Base-by-base conservation (phyloP, 2,888 invertebrate species). In the Macaria liturata region DNA sequence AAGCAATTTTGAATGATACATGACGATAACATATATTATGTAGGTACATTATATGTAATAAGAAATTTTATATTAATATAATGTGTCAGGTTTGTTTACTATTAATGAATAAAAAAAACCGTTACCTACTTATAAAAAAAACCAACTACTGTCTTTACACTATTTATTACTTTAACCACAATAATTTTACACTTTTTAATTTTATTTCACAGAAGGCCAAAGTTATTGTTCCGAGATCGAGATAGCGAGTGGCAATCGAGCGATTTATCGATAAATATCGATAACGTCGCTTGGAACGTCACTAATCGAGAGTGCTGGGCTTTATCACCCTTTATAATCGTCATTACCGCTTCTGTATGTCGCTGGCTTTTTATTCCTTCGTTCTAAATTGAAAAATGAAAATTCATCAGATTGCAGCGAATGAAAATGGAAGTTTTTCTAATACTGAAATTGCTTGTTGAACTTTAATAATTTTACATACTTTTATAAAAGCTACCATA, bases 241-340 rank as follows among this genome's bases (percentile, higher is more conserved):
- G 89, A 88, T 88, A 86, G 65, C 64, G 69, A 65, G 67, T 70
- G 70, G 71, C 81, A 82, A 86, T 86, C 83, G 84, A 68, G 80
- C 78, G 82, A 81, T 87, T 78, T 78, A 86, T 88, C 89, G 90
- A 90, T 89, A 88, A 82, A 78, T 78, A 86, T 88, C 89, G 90
- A 90, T 89, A 89, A 82, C 71, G 82, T 80, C 80, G 66, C 59
- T 67, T 67, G 81, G 80, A 76, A 87, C 88, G 86, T 88, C 90
- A 86, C 90, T 90, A 89, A 82, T 87, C 85, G 84, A 81, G 78
- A 76, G 74, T 76, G 75, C 70, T 74, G 70, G 76, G 75, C 78
- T 81, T 88, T 90, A 90, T 90, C 90, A 80, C 77, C 78, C 81
- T 81, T 81, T 83, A 82, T 81, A 80, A 89, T 89, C 88, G 82